Conservation (phyloP, 2,797 vertebrate genomes). For the Anguilla pacifica region DNA sequence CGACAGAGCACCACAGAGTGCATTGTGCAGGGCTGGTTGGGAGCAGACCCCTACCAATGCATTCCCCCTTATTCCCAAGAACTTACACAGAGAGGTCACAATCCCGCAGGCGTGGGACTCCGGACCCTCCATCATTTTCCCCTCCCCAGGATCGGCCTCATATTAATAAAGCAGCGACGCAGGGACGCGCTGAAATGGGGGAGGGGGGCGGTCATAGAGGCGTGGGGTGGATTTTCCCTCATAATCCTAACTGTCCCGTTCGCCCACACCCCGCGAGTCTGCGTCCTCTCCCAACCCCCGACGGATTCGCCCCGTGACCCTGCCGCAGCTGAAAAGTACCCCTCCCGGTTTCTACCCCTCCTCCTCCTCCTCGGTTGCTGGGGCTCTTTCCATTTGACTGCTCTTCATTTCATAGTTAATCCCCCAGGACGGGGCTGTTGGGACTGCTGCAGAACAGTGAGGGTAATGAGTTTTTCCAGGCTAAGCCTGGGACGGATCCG, state of each 20-base stretch:
- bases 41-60: not conserved
- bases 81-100: slow-evolving; percentile 10
- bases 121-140: not conserved
- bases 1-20: slow-evolving; percentile 1
- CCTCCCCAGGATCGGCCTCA: slow-evolving; percentile 3
- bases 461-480: slow-evolving; percentile 28
- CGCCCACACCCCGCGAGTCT: not conserved
- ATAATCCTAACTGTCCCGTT: not conserved
- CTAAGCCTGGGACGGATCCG: slow-evolving; percentile 5
- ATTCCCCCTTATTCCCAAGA: not conserved
- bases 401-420: slow-evolving; percentile 32
- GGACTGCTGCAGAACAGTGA: not conserved
- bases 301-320: not conserved
- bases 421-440: slow-evolving; percentile 18
- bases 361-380: slow-evolving; percentile 17
- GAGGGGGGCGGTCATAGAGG: not conserved
- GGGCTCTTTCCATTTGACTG: slow-evolving; percentile 18
- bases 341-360: not conserved
- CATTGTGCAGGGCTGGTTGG: not conserved
- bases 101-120: not conserved
- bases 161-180: slow-evolving; percentile 27
- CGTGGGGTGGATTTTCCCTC: not conserved
- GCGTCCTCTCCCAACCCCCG: not conserved
- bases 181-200: not conserved
- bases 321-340: not conserved